Base-by-base conservation (phyloP, 2,797 vertebrate genomes). In the Potorous gilbertii region DNA sequence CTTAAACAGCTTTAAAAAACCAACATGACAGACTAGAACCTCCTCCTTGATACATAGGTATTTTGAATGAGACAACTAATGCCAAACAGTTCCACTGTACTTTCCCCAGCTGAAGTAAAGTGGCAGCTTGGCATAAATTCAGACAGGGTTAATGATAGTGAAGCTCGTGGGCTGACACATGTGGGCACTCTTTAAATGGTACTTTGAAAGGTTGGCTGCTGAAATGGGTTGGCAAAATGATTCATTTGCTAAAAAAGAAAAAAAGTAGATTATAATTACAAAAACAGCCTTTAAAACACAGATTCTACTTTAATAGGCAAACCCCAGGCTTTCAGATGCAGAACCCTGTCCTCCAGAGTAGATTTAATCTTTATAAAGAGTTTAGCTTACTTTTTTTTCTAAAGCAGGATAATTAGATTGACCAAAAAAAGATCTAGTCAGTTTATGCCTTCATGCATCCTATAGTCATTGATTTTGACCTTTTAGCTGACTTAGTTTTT, bases 231-330 rank as follows among this genome's bases (percentile, higher is more conserved):
- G 92, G 95, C 74, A 96, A 95, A 96, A 91, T 94, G 81, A 97
- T 95, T 96, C 97, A 96, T 95, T 96, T 96, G 92, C 97, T 97
- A 28, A 56, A 93, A 97, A 97, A 96, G 92, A 97, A 98, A 96
- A 95, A 95, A 94, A 59, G 56, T 56, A 96, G 95, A 96, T 92
- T 94, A 95, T 97, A 96, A 95, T 95, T 97, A 97, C 96, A 93
- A 94, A 92, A 96, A 96, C 87, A 94, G 92, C 29, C 91, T 97
- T 97, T 94, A 94, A 92, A 97, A 95, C 5, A 27, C 54, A 95
- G 28, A 96, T 91, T 59, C 52, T 92, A 13, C 93, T 96, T 97
- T 98, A 95, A 96, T 94, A 95, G 96, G 34, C 54, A 97, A 97
- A 94, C 92, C 81, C 21, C 57, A 95, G 62, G 27, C 91, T 91